Percentiles rank a stretch among this genome's conserved stretches.
These are phyloP conservation scores for Epizoanthus stellaris DNA, from an alignment of 92 coral and sea anemone species.

Conservation along the genomic window DNA sequence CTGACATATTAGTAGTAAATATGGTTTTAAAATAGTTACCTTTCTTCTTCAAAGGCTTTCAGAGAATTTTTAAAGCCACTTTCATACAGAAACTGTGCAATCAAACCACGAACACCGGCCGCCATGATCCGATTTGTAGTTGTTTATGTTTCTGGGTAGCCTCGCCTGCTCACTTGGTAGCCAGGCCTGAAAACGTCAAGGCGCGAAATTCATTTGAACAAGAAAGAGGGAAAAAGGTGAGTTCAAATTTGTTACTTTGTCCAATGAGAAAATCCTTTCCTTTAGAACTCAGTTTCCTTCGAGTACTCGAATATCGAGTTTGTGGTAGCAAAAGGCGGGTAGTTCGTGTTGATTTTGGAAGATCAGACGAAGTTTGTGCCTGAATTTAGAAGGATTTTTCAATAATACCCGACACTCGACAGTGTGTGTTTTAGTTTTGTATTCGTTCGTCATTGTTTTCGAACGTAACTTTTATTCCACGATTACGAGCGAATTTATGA, in stretches of 20 bases:
- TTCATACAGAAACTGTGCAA: constrained; percentile 68
- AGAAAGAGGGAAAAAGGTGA: constrained; percentile 69
- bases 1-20: background rate
- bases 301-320: background rate
- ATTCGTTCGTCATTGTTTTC: background rate
- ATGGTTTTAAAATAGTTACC: constrained; percentile 46
- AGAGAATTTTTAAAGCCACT: constrained; percentile 53
- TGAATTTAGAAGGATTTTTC: constrained; percentile 13
- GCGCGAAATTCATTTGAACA: constrained; percentile 67
- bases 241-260: constrained; percentile 60
- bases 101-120: constrained; percentile 42
- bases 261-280: constrained; percentile 59
- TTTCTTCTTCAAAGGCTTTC: constrained; percentile 57
- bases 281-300: constrained; percentile 48
- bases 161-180: constrained; percentile 30
- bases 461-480: background rate
- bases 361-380: background rate
- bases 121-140: constrained; percentile 4
- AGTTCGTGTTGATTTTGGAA: background rate
- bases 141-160: constrained; percentile 23
- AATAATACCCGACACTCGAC: too few species aligned
- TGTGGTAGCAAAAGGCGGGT: background rate
- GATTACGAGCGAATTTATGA: background rate
- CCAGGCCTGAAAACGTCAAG: constrained; percentile 59
- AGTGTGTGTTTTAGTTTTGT: background rate